These are phyloP conservation scores for Lampris megalopsis DNA, from an alignment of 2,113 vertebrate species.

Conservation along the genomic window DNA sequence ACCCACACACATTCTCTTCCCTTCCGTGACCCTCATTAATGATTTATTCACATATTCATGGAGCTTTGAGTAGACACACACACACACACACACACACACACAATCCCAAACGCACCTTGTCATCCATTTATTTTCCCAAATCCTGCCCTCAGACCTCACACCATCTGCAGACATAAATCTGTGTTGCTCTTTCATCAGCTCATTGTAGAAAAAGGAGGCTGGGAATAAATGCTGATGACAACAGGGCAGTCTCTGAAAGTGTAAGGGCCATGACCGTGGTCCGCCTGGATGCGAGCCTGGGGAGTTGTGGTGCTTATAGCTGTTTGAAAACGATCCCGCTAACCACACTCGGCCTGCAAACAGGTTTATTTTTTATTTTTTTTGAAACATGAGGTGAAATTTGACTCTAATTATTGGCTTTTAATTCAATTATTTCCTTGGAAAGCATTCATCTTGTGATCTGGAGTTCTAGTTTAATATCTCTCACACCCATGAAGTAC, in stretches of 20 bases:
- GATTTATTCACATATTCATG: slow-evolving; percentile 31
- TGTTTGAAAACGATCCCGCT: neutral
- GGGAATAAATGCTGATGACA: slow-evolving; percentile 11
- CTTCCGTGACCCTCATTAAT: slow-evolving; percentile 52
- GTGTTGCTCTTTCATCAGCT: slow-evolving; percentile 41
- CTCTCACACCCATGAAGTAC: too few species aligned
- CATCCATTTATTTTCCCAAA: slow-evolving; percentile 22
- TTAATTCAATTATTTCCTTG: slow-evolving; percentile 34
- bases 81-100: neutral
- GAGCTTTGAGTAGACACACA: neutral
- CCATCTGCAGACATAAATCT: slow-evolving; percentile 53
- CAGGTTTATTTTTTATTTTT: neutral
- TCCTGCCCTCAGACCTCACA: slow-evolving; percentile 1
- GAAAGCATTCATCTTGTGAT: slow-evolving; percentile 9
- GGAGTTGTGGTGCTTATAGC: neutral
- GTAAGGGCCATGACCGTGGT: neutral
- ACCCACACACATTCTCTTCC: slow-evolving; percentile 27
- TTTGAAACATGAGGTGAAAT: neutral
- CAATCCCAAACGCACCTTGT: slow-evolving; percentile 1
- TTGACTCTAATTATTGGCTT: neutral
- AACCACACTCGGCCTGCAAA: neutral
- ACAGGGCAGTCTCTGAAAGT: slow-evolving; percentile 34
- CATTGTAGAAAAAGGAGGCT: slow-evolving; percentile 14
- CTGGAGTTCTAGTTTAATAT: slow-evolving; percentile 8
- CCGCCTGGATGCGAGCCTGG: neutral